Conservation (phyloP, 2,888 invertebrate genomes). For the Myathropa florea region DNA sequence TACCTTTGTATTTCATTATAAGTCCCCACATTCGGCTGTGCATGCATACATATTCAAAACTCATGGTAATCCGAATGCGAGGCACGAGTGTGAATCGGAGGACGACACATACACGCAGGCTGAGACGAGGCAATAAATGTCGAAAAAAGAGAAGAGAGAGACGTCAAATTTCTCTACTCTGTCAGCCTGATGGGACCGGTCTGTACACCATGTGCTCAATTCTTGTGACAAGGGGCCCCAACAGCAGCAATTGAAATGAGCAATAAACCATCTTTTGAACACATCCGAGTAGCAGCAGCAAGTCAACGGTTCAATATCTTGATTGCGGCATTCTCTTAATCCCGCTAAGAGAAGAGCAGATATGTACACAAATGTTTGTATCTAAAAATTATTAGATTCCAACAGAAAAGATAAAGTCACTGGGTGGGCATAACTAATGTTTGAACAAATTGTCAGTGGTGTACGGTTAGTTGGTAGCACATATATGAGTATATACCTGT, state of each 20-base stretch:
- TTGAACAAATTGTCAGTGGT: not conserved
- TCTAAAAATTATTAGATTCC: not conserved
- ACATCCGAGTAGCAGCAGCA: not conserved
- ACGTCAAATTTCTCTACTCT: too few relatives aligned
- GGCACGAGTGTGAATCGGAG: slow-evolving; percentile 16
- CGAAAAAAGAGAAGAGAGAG: not conserved
- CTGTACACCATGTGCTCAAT: not conserved
- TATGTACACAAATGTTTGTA: too few relatives aligned
- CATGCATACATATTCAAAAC: not conserved
- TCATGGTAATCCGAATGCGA: slow-evolving; percentile 16
- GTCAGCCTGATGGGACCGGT: not conserved
- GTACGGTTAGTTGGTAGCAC: not conserved
- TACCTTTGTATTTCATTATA: not conserved
- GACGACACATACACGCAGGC: not conserved
- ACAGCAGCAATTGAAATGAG: not conserved
- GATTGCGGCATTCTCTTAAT: not conserved
- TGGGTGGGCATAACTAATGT: not conserved
- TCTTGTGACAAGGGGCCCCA: not conserved
- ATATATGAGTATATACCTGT: not conserved
- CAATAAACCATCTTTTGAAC: not conserved
- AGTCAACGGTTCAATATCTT: not conserved
- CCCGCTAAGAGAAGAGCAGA: not conserved
- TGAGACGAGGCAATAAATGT: too few relatives aligned
- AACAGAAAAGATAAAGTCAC: not conserved
- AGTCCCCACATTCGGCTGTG: not conserved